Conservation (phyloP, 2,113 vertebrate species). For the Crotalus viridis region DNA sequence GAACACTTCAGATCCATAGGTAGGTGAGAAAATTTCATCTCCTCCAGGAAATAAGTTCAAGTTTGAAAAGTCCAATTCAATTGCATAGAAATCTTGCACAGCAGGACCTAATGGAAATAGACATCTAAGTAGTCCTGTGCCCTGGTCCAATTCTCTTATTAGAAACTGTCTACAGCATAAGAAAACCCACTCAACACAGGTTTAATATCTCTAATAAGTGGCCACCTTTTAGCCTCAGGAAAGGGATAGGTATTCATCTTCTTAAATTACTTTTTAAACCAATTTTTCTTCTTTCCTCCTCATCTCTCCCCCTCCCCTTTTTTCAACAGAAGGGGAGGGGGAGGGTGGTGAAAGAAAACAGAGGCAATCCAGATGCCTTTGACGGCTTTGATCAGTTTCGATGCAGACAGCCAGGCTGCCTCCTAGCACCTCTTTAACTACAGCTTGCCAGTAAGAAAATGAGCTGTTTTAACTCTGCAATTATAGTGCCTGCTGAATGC, state of each 20-base stretch:
- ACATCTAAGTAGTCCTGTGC: constrained; percentile 45
- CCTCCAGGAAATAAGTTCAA: constrained; percentile 46
- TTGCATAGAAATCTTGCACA: constrained; percentile 22
- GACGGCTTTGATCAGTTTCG: constrained; percentile 79
- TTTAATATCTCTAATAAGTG: constrained; percentile 61
- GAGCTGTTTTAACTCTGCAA: constrained; percentile 79
- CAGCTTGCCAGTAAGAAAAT: constrained; percentile 80
- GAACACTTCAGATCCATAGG: neutral
- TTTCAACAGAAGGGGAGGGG: constrained; percentile 43
- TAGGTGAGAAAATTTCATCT: constrained; percentile 42
- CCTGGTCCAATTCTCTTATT: constrained; percentile 58
- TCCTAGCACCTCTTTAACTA: constrained; percentile 79
- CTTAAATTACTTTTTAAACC: constrained; percentile 79
- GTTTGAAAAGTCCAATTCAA: constrained; percentile 31
- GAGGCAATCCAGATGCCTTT: constrained; percentile 84
- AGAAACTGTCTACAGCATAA: constrained; percentile 40
- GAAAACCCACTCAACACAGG: constrained; percentile 26
- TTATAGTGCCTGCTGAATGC: constrained; percentile 80
- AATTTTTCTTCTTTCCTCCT: constrained; percentile 58
- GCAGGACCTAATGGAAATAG: constrained; percentile 52
- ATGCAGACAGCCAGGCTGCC: constrained; percentile 84
- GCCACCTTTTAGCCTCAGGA: constrained; percentile 69
- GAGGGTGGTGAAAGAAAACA: constrained; percentile 77
- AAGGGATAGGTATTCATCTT: constrained; percentile 77
- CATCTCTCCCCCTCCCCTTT: neutral